Evolutionary conservation across 2,113 vertebrate species (phyloP).

Genomic region (Tachysurus fulvidraco): DNA sequence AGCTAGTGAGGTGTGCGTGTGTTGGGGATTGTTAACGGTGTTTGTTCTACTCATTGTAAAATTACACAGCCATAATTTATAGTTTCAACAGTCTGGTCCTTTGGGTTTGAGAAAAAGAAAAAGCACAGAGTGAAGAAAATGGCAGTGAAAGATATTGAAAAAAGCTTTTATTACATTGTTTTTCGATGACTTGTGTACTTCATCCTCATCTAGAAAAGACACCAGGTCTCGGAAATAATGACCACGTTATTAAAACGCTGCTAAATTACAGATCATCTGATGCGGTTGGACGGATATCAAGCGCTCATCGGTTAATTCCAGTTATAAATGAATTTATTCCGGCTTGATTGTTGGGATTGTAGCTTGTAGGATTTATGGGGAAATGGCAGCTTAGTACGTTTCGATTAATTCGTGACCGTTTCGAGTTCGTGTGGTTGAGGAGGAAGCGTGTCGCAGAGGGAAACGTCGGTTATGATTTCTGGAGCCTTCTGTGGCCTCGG

Average conservation of each 20-base stretch:
- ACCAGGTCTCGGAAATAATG: not conserved
- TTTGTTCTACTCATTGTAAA: conserved; percentile 53
- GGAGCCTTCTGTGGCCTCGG: conserved; percentile 45
- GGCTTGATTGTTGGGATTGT: too few relatives aligned
- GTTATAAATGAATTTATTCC: conserved; percentile 14
- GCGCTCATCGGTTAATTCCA: not conserved
- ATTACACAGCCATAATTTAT: conserved; percentile 44
- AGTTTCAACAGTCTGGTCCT: conserved; percentile 26
- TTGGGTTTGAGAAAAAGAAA: not conserved
- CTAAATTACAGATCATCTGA: conserved; percentile 9
- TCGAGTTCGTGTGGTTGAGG: not conserved
- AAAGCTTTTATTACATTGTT: not conserved
- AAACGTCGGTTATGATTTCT: conserved; percentile 48
- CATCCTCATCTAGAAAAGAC: not conserved
- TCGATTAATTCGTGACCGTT: not conserved
- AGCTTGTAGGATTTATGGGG: not conserved
- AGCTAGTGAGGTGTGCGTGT: not conserved
- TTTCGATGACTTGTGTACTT: conserved; percentile 30
- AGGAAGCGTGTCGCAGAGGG: conserved; percentile 4
- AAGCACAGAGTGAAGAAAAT: not conserved
- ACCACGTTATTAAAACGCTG: conserved; percentile 15
- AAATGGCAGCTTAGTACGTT: not conserved
- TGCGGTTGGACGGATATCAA: not conserved
- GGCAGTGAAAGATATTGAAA: not conserved
- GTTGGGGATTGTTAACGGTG: conserved; percentile 39